Evolutionary conservation across 1,140 invertebrate genomes (phyloP), one percentile per base, ranked within the genome.

Genomic region (Saccostrea glomerata): DNA sequence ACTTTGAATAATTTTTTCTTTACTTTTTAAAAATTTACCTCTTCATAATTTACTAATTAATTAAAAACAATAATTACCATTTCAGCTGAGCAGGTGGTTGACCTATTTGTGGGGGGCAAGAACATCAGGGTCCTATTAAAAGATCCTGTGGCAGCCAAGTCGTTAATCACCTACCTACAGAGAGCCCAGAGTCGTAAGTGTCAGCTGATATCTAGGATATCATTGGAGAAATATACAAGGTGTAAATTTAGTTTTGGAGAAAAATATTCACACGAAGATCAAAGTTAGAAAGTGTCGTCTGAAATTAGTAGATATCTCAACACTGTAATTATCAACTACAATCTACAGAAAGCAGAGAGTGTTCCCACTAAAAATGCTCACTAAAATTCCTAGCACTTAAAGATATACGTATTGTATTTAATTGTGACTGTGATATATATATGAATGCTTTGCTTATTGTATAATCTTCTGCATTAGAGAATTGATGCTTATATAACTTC

Each of bases 1-100:
- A 47, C 47, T 47, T 47, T 47, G 1, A 47, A 47, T 47, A 47
- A 47, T 3, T 3, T 47, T 47, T 9, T 0, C 6, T 47, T 36
- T 47, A 0, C 47, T 47, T 47, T n/a, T 47, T 7, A 47, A 47
- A 47, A 47, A 7, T 2, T 2, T 47, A 47, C 47, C 5, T 47
- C 6, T 6, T 47, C 9, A 47, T 7, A 47, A 47, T 47, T 7
- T 47, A 7, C 5, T 7, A 47, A 7, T 47, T 47, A 6, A 47
- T 3, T 47, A 6, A 47, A 47, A 47, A 47, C 6, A 2, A n/a
- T 9, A 83, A 55, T 23, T 3, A 54, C n/a, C 47, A n/a, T 83
- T 83, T 54, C 82, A 73, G 70, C 70, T 73, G 70, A 73, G 25
- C 70, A 73, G 11, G 70, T 73, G 25, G 70, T 73, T 23, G 70